phyloP scores from a whole-genome alignment of 2,113 vertebrate genomes.

The Eleginops maclovinus region DNA sequence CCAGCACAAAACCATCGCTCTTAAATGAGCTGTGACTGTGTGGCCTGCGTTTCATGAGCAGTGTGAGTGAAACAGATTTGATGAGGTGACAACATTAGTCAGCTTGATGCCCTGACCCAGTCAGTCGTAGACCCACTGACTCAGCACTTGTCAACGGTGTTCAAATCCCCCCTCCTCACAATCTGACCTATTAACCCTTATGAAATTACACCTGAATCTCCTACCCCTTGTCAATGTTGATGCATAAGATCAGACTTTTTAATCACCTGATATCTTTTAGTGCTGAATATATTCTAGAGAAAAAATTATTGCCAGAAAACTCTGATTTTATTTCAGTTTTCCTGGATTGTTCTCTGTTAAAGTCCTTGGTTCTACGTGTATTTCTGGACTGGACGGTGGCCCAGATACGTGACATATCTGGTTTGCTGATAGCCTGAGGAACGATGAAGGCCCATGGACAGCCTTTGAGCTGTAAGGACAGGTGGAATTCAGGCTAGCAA shows the following conservation, averaged over 20 bases:
- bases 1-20: not conserved
- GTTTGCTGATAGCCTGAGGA: conserved; percentile 10
- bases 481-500: conserved; percentile 21
- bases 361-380: conserved; percentile 4
- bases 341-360: not conserved
- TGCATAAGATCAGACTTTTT: conserved; percentile 17
- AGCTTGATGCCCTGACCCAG: conserved; percentile 39
- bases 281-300: not conserved
- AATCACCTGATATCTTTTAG: not conserved
- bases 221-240: conserved; percentile 8
- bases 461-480: conserved; percentile 30
- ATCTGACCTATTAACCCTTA: conserved; percentile 29
- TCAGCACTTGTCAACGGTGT: conserved; percentile 56
- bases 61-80: conserved; percentile 38
- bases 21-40: conserved; percentile 5
- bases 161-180: conserved; percentile 12
- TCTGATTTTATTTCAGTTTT: not conserved
- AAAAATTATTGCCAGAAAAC: not conserved
- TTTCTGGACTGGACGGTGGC: conserved; percentile 20
- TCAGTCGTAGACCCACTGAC: conserved; percentile 23
- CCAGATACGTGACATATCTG: conserved; percentile 11
- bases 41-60: conserved; percentile 30
- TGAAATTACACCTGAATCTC: conserved; percentile 57
- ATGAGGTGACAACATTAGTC: conserved; percentile 55
- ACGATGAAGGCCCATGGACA: not conserved